Base-by-base conservation (phyloP, 2,113 vertebrate genomes). In the Macquaria ambigua region DNA sequence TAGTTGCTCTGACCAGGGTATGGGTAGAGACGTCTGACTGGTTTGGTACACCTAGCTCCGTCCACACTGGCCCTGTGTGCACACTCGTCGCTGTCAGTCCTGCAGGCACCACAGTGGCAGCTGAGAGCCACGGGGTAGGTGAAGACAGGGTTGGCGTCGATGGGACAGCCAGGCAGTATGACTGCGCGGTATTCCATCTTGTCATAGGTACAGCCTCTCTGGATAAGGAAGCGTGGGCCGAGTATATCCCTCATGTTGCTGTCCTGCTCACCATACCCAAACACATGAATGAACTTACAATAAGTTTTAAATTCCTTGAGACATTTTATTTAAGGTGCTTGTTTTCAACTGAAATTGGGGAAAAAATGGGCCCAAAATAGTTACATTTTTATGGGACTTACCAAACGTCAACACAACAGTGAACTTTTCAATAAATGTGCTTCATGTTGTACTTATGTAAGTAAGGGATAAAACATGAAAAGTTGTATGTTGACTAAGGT, bases 31-130 rank as follows among this genome's bases (percentile, higher is more conserved):
- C 73, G 89, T 66, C 62, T 87, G n/a, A 95, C 82, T 1, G 97
- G 96, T 88, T 97, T 98, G 52, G 95, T 96, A 74, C 98, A 99
- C 6, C 92, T 95, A 62, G 96, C 94, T n/a, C 85, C 50, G 31
- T 76, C 66, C 10, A 84, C 81, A 25, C 91, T 61, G 75, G 91
- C 90, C 79, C 98, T 97, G 0, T 97, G 96, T 28, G 96, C 84
- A 28, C 98, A 99, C 79, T 99, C 97, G n/a, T 95, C 95, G 3
- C 95, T 97, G 84, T 97, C 96, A 0, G 97, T 98, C 74, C 96
- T 95, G 90, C 98, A 99, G 90, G 95, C 96, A 28, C 96, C 95
- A 77, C 98, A 99, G 89, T 96, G 96, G 95, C 98, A 99, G 94
- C 96, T 97, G 21, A 97, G 7, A 11, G 98, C 98, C 77, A 97